Percentiles rank a stretch among this genome's conserved stretches.
Conservation (phyloP, 2,113 vertebrate genomes). For the Paradoxurus hermaphroditus region DNA sequence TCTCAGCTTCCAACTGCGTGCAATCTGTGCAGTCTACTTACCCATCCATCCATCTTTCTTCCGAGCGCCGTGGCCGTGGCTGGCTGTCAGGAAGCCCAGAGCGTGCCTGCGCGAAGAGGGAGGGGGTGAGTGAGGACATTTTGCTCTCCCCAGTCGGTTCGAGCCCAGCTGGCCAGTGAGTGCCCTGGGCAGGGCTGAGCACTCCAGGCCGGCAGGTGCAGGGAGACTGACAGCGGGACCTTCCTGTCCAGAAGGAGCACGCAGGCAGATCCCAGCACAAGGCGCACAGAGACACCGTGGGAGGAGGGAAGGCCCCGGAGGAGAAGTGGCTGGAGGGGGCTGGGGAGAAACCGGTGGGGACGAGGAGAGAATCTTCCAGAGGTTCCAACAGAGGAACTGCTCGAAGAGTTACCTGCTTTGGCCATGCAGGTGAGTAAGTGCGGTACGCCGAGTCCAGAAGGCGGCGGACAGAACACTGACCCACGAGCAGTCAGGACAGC, state of each 20-base stretch:
- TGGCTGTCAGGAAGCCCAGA: not conserved
- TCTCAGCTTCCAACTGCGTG: not conserved
- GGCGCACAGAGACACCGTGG: not conserved
- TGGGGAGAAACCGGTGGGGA: not conserved
- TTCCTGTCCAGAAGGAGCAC: not conserved
- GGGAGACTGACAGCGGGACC: not conserved
- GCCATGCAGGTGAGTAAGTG: not conserved
- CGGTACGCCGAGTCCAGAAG: not conserved
- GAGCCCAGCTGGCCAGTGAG: not conserved
- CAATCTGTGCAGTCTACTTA: not conserved
- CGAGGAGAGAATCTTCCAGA: not conserved
- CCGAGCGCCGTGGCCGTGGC: not conserved
- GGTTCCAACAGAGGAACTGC: not conserved
- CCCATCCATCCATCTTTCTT: not conserved
- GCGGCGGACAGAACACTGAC: not conserved
- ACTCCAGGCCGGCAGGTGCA: not conserved
- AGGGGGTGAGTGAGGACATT: not conserved
- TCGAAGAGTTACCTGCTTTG: not conserved
- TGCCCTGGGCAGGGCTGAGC: not conserved
- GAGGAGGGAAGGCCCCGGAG: too few species aligned
- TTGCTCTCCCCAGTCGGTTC: not conserved
- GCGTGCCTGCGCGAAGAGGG: rapidly evolving
- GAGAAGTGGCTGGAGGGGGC: not conserved
- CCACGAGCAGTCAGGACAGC: not conserved
- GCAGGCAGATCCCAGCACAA: not conserved